Evolutionary conservation across 1,140 invertebrate genomes (phyloP).

Genomic region (Brachionus sp.): DNA sequence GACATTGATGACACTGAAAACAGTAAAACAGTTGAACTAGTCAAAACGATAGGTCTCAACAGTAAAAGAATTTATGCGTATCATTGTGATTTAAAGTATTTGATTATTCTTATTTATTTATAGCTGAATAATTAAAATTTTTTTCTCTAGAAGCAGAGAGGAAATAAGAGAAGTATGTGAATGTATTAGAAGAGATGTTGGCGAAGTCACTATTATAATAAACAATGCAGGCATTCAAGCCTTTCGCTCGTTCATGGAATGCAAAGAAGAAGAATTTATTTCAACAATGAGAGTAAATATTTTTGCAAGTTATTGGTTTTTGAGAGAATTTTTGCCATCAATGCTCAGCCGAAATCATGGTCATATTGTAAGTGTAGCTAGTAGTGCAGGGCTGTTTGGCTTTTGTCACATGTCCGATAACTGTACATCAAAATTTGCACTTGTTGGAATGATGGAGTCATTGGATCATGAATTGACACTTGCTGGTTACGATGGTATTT

Average conservation of each 20-base stretch:
- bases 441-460: slow-evolving; percentile 36
- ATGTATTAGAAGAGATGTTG: slow-evolving; percentile 38
- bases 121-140: neutral
- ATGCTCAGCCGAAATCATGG: slow-evolving; percentile 76
- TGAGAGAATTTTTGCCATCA: slow-evolving; percentile 72
- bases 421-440: slow-evolving; percentile 44
- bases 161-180: slow-evolving; percentile 41
- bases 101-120: neutral
- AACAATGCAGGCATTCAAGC: slow-evolving; percentile 42
- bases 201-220: slow-evolving; percentile 36
- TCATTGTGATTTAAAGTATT: slow-evolving; percentile 44
- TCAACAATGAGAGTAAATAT: slow-evolving; percentile 24
- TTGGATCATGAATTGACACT: slow-evolving; percentile 43
- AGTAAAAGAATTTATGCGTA: slow-evolving; percentile 33
- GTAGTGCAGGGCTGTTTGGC: slow-evolving; percentile 73
- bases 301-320: slow-evolving; percentile 54
- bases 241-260: slow-evolving; percentile 33
- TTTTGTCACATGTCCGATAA: slow-evolving; percentile 45
- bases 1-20: slow-evolving; percentile 81
- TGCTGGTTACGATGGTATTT: slow-evolving; percentile 38
- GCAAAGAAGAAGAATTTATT: slow-evolving; percentile 40
- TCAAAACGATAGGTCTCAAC: slow-evolving; percentile 15
- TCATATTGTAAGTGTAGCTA: slow-evolving; percentile 90
- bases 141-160: neutral
- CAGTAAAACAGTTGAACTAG: slow-evolving; percentile 68